phyloP scores from a whole-genome alignment of 2,797 vertebrate genomes.

The Mormyrops boulengeri region DNA sequence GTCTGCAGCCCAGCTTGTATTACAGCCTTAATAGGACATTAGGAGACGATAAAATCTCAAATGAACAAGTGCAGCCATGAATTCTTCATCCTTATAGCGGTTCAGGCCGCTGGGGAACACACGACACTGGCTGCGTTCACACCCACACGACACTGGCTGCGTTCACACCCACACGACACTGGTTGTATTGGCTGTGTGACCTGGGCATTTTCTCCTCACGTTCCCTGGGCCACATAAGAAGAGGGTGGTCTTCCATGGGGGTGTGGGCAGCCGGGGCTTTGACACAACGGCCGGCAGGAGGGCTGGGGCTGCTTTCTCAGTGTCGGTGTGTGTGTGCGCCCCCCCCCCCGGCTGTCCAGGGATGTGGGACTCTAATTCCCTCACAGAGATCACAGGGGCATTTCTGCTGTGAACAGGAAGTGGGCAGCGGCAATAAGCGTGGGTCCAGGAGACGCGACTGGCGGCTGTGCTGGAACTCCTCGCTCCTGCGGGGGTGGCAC shows the following conservation, averaged over 20 bases:
- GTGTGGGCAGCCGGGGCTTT: neutral
- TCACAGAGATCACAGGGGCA: too few relatives aligned
- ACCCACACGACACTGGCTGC: constrained; percentile 25
- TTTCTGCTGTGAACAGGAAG: neutral
- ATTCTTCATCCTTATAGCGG: constrained; percentile 45
- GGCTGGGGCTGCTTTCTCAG: neutral
- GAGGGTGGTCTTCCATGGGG: neutral
- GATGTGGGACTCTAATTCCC: neutral
- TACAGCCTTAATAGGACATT: constrained; percentile 57
- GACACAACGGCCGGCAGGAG: too few relatives aligned
- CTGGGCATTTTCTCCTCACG: neutral
- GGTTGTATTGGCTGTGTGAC: neutral
- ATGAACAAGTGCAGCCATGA: constrained; percentile 51
- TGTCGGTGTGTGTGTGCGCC: neutral
- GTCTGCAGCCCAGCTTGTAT: constrained; percentile 51
- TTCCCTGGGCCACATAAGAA: neutral
- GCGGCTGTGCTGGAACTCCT: neutral
- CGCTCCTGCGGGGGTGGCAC: neutral
- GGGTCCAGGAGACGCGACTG: neutral
- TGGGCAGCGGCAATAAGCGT: neutral
- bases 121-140: constrained; percentile 36
- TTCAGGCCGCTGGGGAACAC: constrained; percentile 42
- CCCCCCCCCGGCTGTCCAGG: too few relatives aligned
- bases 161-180: constrained; percentile 22
- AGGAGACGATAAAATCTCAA: constrained; percentile 56